Evolutionary conservation across 2,888 invertebrate genomes (phyloP).

Genomic region (Tipula unca): DNA sequence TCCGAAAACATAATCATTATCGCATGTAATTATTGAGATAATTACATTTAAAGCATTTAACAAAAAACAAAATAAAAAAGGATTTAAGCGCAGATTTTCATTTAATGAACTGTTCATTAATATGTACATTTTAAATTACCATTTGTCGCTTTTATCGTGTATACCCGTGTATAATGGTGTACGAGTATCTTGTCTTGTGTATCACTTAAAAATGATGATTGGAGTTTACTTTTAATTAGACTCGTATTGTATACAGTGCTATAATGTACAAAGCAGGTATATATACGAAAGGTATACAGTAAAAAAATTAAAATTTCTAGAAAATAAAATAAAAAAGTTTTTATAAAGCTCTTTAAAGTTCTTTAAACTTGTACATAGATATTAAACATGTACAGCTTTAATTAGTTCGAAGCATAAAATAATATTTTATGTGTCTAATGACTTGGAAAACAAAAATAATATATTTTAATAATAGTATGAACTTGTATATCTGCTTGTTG

Average conservation of each 20-base stretch:
- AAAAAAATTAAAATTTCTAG: neutral
- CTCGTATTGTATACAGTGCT: neutral
- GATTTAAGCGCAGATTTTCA: neutral
- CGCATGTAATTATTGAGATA: neutral
- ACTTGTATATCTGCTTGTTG: neutral
- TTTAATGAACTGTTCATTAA: neutral
- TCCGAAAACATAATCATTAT: neutral
- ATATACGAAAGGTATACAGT: neutral
- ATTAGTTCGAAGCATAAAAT: neutral
- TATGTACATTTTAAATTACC: neutral
- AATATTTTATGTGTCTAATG: constrained; percentile 14
- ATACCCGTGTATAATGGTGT: neutral
- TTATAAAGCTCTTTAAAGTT: neutral
- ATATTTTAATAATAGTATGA: neutral
- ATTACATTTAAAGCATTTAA: neutral
- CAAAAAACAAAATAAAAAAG: neutral
- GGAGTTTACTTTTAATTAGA: neutral
- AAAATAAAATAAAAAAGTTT: neutral
- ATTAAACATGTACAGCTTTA: neutral
- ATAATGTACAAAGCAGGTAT: too few species aligned
- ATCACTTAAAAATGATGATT: neutral
- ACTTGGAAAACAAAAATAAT: neutral
- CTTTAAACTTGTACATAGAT: neutral
- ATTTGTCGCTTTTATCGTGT: neutral
- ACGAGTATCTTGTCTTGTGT: neutral